Percentiles rank a stretch among this genome's conserved stretches.
Evolutionary conservation across 2,113 vertebrate genomes (phyloP).

Genomic region (Phrynosoma platyrhinos): DNA sequence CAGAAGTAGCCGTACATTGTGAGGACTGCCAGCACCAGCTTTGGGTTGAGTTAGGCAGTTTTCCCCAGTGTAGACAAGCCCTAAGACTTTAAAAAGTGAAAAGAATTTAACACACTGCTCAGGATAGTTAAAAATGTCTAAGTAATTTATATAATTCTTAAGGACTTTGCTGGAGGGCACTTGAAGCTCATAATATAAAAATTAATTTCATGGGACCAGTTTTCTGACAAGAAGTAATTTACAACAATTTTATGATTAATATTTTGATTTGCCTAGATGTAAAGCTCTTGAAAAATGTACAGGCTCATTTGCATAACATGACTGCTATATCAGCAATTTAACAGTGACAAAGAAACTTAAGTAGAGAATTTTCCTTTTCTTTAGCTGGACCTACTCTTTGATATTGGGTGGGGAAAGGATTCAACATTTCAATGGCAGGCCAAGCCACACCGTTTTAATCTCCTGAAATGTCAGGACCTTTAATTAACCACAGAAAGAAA

Average conservation of each 20-base stretch:
- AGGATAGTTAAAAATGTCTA: neutral
- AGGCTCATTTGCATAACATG: constrained; percentile 69
- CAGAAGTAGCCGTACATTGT: no score
- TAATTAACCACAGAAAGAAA: constrained; percentile 57
- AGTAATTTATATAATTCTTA: neutral
- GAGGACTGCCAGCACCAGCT: no score
- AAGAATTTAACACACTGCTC: neutral
- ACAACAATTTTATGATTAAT: constrained; percentile 74
- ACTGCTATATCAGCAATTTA: constrained; percentile 71
- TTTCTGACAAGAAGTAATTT: constrained; percentile 59
- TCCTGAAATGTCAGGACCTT: constrained; percentile 60
- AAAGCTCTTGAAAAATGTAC: constrained; percentile 67
- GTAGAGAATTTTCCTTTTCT: constrained; percentile 20
- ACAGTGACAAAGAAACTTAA: constrained; percentile 56
- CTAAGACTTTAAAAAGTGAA: neutral
- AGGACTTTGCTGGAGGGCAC: neutral
- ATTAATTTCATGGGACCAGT: constrained; percentile 43
- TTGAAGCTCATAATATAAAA: neutral
- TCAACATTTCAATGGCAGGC: constrained; percentile 56
- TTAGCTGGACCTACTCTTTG: constrained; percentile 53
- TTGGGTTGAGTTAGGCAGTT: no score
- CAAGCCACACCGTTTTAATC: constrained; percentile 56
- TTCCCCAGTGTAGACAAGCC: no score
- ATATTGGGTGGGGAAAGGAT: constrained; percentile 48
- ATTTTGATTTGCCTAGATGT: constrained; percentile 72